Evolutionary conservation across 2,888 invertebrate species (phyloP), one percentile per base, ranked within the genome.

Genomic region (Prenolepis imparis): DNA sequence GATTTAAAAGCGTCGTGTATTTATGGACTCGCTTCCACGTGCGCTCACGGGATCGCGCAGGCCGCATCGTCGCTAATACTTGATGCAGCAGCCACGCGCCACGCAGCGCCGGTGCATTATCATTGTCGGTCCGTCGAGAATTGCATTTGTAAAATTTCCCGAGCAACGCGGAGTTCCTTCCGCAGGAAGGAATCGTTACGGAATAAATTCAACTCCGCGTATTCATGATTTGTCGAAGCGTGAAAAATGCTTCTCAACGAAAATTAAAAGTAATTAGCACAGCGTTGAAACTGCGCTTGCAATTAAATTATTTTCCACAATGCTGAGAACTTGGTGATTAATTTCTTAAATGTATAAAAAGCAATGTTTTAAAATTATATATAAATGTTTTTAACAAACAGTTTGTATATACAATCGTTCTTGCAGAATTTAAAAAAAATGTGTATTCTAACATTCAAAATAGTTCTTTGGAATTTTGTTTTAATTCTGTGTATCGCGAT

Each of bases 121-220:
- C 67, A 82, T 80, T 73, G 84, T 70, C 72, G 72, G 82, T 52
- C 84, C 84, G 66, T 41, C 44, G 67, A 66, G 84, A 80, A 86
- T 88, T 77, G 84, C 81, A 80, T 73, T 73, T 78, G 48, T 84
- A 84, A 85, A 84, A 84, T 84, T 73, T 77, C 24, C 59, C 72
- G 78, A 80, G 59, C 44, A 44, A 59, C 59, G 52, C 81, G 18
- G 41, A 41, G 63, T 75, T 77, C 75, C 61, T 75, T 44, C 66
- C 78, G 78, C 78, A 52, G 78, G 72, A 80, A 80, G 70, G 78
- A 59, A 80, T 80, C 78, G 72, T 80, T 78, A 59, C 59, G 39
- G 59, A 18, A 80, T 80, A 44, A 70, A 80, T 72, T 70, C 68
- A 68, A 52, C 52, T 68, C 21, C 21, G 72, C 78, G 72, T 80